phyloP scores from a whole-genome alignment of 1,140 invertebrate species.

The Zaprionus inermis region DNA sequence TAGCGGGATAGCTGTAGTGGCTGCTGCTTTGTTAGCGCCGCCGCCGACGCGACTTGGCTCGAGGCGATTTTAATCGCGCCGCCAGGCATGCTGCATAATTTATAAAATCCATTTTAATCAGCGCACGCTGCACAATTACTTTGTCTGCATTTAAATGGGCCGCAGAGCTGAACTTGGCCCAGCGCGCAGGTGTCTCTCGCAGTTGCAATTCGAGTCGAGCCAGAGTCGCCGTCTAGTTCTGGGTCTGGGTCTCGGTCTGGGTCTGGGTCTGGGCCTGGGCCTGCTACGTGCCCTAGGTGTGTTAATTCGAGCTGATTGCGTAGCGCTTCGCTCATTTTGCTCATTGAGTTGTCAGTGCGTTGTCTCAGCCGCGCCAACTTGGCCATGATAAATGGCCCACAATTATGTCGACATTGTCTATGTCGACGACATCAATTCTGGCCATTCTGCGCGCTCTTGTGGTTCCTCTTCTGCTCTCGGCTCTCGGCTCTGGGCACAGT shows the following conservation, averaged over 20 bases:
- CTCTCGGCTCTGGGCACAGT: constrained; percentile 10
- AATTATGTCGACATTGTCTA: constrained; percentile 70
- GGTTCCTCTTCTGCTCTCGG: too few species aligned
- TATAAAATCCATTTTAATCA: constrained; percentile 83
- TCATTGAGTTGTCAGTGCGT: constrained; percentile 79
- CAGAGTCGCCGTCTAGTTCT: not conserved
- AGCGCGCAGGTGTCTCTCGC: constrained; percentile 66
- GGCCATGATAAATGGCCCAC: constrained; percentile 76
- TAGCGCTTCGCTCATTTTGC: constrained; percentile 57
- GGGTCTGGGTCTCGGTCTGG: constrained; percentile 2
- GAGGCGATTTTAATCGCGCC: constrained; percentile 77
- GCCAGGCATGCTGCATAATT: constrained; percentile 70
- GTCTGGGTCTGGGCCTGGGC: constrained; percentile 3
- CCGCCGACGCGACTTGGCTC: constrained; percentile 62
- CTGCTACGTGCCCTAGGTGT: constrained; percentile 75
- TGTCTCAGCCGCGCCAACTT: constrained; percentile 55
- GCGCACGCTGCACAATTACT: constrained; percentile 75
- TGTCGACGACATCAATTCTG: constrained; percentile 50
- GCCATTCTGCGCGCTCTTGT: constrained; percentile 15
- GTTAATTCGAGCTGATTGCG: constrained; percentile 71
- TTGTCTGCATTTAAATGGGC: constrained; percentile 83
- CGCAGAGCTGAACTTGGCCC: constrained; percentile 63
- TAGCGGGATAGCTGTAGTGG: not conserved
- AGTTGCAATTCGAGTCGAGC: not conserved
- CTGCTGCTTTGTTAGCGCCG: constrained; percentile 66